Evolutionary conservation across 2,797 vertebrate genomes (phyloP), one percentile per base, ranked within the genome.

Genomic region (Sebastes diploproa): DNA sequence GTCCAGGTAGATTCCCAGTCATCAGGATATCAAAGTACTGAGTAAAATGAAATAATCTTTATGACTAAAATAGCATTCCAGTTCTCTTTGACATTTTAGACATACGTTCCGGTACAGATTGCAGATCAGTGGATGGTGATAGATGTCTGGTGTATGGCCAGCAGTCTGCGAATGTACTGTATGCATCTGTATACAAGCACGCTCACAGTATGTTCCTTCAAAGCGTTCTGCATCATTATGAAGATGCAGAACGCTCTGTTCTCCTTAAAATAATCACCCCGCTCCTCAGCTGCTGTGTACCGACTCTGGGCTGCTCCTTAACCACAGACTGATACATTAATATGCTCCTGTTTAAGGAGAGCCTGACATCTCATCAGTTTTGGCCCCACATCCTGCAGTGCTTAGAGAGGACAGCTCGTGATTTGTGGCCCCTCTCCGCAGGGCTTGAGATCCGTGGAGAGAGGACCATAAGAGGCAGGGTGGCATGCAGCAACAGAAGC

Each of bases 381-480:
- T 65, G 67, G 86, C 86, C 85, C 81, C 85, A 75, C 82, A 71
- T 86, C 79, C 66, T 55, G 84, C 13, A 8, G 81, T 63, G 69
- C 78, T 78, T 67, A 23, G 54, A 83, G 65, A 56, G 27, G 87
- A 86, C 83, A 25, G 82, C 61, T 30, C 1, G 16, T 92, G 89
- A 95, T 94, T 94, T 86, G 85, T 91, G 82, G 70, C 38, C 38
- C 46, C 23, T 72, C 64, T 75, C 60, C 65, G 68, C 20, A 2
- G 80, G 59, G 68, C 79, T 36, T 52, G 22, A 73, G 55, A 81
- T 80, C 85, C 60, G 73, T 68, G 3, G 36, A 75, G 34, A 75
- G 76, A 92, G 60, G 72, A 89, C 93, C 93, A 94, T 94, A 95
- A 94, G 92, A 94, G 94, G 92, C 91, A 90, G 91, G 87, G 87